These are phyloP conservation scores for Boleophthalmus pectinirostris DNA, from an alignment of 2,113 vertebrate species.

Conservation along the genomic window DNA sequence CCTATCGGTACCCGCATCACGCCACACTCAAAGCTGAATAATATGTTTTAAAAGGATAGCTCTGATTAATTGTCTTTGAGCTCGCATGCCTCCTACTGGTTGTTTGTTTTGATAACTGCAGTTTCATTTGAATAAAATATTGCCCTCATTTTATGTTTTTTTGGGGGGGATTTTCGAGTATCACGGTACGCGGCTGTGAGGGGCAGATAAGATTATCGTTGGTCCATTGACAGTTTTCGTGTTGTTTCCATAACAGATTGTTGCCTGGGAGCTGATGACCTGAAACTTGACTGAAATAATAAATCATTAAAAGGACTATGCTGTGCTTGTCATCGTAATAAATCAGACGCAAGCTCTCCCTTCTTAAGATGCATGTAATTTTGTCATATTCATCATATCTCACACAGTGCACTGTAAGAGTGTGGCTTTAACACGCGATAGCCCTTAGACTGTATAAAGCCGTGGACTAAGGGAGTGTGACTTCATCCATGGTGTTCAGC, in stretches of 20 bases:
- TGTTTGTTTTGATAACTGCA: constrained; percentile 69
- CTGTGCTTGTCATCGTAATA: constrained; percentile 68
- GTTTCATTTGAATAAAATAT: constrained; percentile 73
- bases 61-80: constrained; percentile 79
- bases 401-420: constrained; percentile 18
- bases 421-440: background rate
- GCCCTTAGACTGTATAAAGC: no score
- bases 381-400: constrained; percentile 62
- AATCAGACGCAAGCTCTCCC: constrained; percentile 64
- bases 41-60: constrained; percentile 71
- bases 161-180: constrained; percentile 35
- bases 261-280: constrained; percentile 75
- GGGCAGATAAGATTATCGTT: constrained; percentile 72
- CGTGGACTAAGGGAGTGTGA: no score
- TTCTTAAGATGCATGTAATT: constrained; percentile 55
- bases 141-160: constrained; percentile 54
- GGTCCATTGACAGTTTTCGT: constrained; percentile 69
- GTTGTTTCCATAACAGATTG: constrained; percentile 72
- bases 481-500: no score
- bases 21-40: constrained; percentile 71
- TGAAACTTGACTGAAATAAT: constrained; percentile 74
- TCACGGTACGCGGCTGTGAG: constrained; percentile 54
- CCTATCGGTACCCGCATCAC: constrained; percentile 57
- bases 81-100: constrained; percentile 72
- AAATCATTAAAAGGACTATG: constrained; percentile 74